Percentiles rank a stretch among this genome's conserved stretches.
These are phyloP conservation scores for Bufo gargarizans DNA, from an alignment of 2,113 vertebrate species.

Conservation along the genomic window DNA sequence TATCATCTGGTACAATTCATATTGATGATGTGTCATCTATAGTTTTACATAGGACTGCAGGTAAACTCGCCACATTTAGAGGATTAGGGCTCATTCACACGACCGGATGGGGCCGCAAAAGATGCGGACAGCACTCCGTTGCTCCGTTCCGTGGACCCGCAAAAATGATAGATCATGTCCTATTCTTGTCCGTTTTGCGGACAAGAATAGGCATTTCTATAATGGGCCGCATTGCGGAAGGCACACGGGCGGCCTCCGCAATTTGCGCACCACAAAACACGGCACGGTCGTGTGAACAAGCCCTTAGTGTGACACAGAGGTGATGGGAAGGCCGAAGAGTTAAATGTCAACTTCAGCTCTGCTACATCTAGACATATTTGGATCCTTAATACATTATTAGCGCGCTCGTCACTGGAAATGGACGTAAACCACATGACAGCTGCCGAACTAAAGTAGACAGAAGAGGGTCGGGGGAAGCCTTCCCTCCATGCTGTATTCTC, in stretches of 20 bases:
- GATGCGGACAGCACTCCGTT: too few species aligned
- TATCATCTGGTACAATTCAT: background rate
- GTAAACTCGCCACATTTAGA: background rate
- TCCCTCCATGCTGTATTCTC: background rate
- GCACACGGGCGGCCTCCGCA: too few species aligned
- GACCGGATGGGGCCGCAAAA: too few species aligned
- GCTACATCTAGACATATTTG: constrained; percentile 14
- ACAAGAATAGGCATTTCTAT: too few species aligned
- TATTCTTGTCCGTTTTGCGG: too few species aligned
- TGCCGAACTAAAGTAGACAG: background rate
- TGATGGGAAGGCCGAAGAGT: background rate
- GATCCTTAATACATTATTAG: background rate
- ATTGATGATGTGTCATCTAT: background rate
- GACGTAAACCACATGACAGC: background rate
- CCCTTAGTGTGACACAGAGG: too few species aligned
- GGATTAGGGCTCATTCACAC: too few species aligned
- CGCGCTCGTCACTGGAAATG: background rate
- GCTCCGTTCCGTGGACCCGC: too few species aligned
- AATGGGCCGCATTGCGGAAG: too few species aligned
- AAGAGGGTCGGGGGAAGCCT: background rate
- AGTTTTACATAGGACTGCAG: background rate
- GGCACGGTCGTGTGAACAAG: too few species aligned
- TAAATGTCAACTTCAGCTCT: background rate
- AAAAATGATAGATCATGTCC: too few species aligned
- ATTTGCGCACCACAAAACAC: too few species aligned